Evolutionary conservation across 2,113 vertebrate species (phyloP).

Genomic region (Cryptotis parvus): DNA sequence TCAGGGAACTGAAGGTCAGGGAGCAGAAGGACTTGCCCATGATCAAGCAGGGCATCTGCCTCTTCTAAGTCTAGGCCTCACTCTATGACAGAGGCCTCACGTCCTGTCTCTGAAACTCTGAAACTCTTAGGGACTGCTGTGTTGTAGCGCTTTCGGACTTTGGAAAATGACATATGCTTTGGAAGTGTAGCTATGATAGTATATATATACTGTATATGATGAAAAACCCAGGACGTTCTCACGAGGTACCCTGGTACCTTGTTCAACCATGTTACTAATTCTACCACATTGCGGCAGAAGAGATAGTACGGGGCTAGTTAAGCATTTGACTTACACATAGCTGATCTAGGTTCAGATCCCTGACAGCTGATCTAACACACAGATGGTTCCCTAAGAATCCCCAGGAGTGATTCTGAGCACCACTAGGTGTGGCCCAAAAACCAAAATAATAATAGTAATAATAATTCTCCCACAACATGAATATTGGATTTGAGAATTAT

Average conservation of each 20-base stretch:
- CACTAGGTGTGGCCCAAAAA: too few relatives aligned
- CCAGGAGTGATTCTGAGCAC: too few relatives aligned
- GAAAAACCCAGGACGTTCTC: constrained; percentile 7
- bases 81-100: neutral
- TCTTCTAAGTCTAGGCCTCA: neutral
- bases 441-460: too few relatives aligned
- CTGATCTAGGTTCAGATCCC: too few relatives aligned
- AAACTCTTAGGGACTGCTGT: neutral
- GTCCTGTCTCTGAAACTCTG: constrained; percentile 19
- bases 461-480: neutral
- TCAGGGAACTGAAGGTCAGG: neutral
- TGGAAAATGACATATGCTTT: neutral
- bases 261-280: neutral
- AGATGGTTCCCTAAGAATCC: too few relatives aligned
- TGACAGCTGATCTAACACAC: too few relatives aligned
- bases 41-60: neutral
- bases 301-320: too few relatives aligned
- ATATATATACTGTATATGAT: neutral
- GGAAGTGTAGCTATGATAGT: too few relatives aligned
- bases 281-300: neutral
- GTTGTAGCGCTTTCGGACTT: constrained; percentile 40
- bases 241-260: neutral
- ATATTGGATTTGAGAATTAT: too few relatives aligned
- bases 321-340: too few relatives aligned
- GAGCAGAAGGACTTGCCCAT: neutral